These are phyloP conservation scores for Leucania comma DNA, from an alignment of 2,888 invertebrate genomes.

Conservation along the genomic window DNA sequence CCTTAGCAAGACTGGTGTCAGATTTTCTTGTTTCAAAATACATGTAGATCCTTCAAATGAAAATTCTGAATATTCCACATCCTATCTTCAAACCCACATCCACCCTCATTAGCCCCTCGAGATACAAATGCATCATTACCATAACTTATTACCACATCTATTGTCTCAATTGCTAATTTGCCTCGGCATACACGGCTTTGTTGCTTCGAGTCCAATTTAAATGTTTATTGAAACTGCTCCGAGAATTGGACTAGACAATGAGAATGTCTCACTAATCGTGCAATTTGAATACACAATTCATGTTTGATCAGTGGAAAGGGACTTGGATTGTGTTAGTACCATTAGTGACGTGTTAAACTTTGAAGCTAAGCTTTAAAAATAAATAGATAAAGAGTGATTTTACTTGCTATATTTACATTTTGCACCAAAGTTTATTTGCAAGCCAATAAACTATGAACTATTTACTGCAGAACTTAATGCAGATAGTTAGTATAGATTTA, in stretches of 20 bases:
- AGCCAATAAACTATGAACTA: too few species aligned
- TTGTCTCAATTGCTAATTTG: constrained; percentile 62
- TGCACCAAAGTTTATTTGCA: too few species aligned
- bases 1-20: not conserved
- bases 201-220: constrained; percentile 59
- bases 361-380: too few species aligned
- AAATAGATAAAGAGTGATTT: too few species aligned
- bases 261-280: constrained; percentile 62
- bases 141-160: constrained; percentile 51
- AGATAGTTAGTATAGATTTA: too few species aligned
- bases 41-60: not conserved
- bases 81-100: not conserved
- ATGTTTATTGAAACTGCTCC: constrained; percentile 63
- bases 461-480: too few species aligned
- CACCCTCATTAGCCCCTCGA: constrained; percentile 7
- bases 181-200: constrained; percentile 58
- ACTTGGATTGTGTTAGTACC: constrained; percentile 46
- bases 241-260: constrained; percentile 57
- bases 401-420: too few species aligned
- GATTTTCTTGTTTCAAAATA: not conserved
- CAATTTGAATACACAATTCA: constrained; percentile 64
- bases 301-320: constrained; percentile 49
- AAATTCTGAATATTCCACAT: not conserved
- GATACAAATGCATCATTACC: constrained; percentile 44
- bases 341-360: not conserved